Evolutionary conservation across 2,888 invertebrate species (phyloP), one percentile per base, ranked within the genome.

Genomic region (Asteroscopus sphinx): DNA sequence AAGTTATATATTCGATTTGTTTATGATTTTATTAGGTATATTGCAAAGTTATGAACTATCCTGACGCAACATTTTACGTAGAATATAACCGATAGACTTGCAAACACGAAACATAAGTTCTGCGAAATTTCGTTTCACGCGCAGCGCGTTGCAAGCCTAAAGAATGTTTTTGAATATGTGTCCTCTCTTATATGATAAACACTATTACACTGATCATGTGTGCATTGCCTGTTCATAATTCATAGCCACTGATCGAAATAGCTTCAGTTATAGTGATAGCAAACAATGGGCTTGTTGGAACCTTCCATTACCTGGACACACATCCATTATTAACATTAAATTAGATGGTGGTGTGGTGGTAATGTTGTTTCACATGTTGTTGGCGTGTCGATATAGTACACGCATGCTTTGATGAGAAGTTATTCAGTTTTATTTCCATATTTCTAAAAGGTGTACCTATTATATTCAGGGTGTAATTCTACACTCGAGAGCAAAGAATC

Each of bases 41-140:
- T 36, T 52, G 39, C 39, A 47, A 46, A 41, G 30, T 46, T 36
- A 15, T 55, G 55, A 35, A 59, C 8, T 42, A 42, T 36, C 33
- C 32, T 58, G 30, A 45, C 36, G 55, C 56, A 70, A 56, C 45
- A 52, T 37, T n/a, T n/a, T 41, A 54, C 26, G 61, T 57, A 16
- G 12, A 57, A 54, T 35, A 45, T 44, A 57, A 46, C 32, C 37
- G 37, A 33, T 32, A 35, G 40, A 60, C 47, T 41, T 37, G 13
- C n/a, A 45, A 48, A 52, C 51, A 55, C 45, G 39, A 42, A 72
- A 39, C 17, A 21, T 46, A 7, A 42, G 46, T 28, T 70, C 68
- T 71, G 65, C 48, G 47, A 46, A 54, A 40, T 54, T 32, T 71
- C 42, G n/a, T 5, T 61, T 61, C 48, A 35, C 69, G 36, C 35